Base-by-base conservation (phyloP, 2,888 invertebrate species). In the Cataglyphis cursor region DNA sequence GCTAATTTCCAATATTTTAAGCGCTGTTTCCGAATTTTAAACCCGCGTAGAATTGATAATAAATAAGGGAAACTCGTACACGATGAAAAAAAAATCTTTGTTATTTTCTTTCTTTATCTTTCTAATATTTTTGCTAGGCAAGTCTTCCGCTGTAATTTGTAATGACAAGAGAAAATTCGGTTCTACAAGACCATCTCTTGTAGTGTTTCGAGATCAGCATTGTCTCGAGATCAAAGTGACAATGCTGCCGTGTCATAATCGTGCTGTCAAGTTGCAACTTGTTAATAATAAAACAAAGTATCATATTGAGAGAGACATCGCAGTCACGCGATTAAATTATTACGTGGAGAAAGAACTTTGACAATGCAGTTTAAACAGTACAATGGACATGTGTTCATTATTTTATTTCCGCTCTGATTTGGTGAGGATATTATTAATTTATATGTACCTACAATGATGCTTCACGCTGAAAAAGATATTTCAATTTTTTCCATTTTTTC, bases 271-370 rank as follows among this genome's bases (percentile, higher is more conserved):
- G 59, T 9, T 41, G 81, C 51, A 86, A 78, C 76, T 86, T 86
- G 86, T 86, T 87, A 81, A 78, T 85, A 88, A 86, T 68, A 68
- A 86, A 57, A 70, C 65, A 59, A 48, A 73, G 31, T 83, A 38
- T 35, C 18, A 65, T 68, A 87, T 82, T 82, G 87, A 85, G 82
- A 54, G 80, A 54, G 80, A 54, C 73, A 38, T 64, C 72, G 57
- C 73, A 48, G 72, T 85, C 81, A 82, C 75, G 61, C 35, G 62
- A 76, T 66, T 76, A 83, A 88, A 87, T 87, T 88, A 83, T 28
- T 28, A 83, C 81, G 81, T 64, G 73, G 73, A 66, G 81, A 76
- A 87, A 86, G 83, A 83, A 87, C 81, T 83, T 88, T 62, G 81
- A 80, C 59, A 65, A 54, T 48, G 57, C 70, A 86, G n/a, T 61